Evolutionary conservation across 2,888 invertebrate genomes (phyloP), one percentile per base, ranked within the genome.

Genomic region (Ichneumon xanthorius): DNA sequence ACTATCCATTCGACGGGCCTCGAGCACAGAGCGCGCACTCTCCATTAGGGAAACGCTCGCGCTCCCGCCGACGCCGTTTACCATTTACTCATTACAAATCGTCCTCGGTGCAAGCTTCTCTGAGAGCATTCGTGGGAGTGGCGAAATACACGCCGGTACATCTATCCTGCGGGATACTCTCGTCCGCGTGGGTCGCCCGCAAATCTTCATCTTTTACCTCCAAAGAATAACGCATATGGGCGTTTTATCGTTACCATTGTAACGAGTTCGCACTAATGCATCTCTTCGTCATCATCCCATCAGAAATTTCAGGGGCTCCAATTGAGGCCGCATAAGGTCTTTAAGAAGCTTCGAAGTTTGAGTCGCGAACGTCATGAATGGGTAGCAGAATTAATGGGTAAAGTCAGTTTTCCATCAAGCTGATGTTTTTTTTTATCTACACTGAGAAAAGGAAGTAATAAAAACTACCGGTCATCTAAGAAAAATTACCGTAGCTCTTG

Each of bases 21-120:
- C 87, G 85, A 87, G 85, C 71, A 80, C 78, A 63, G 85, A 80
- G 84, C 84, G 84, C 82, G 63, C 14, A 16, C 63, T 72, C 83
- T 86, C 83, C 87, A 84, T 85, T 83, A 87, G 82, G 78, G 77
- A 72, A 85, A 85, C 82, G 77, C 82, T 80, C 87, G 80, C 73
- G 61, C 77, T 58, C 78, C 65, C 80, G 83, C 78, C 82, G 84
- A 76, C 61, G 67, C 76, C 86, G 72, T 73, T 90, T 89, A 86
- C 89, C 88, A 89, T 90, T 90, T 89, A 87, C 89, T 90, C 86
- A 88, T 89, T 89, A 90, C 89, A 88, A 86, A 88, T 88, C 88
- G 88, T 89, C 88, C 86, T 77, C 76, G 68, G 79, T 55, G 76
- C 76, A 50, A 80, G 77, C 55, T 77, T 84, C 67, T 9, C 76